Evolutionary conservation across 2,113 vertebrate species (phyloP).

Genomic region (Tragelaphus buxtoni): DNA sequence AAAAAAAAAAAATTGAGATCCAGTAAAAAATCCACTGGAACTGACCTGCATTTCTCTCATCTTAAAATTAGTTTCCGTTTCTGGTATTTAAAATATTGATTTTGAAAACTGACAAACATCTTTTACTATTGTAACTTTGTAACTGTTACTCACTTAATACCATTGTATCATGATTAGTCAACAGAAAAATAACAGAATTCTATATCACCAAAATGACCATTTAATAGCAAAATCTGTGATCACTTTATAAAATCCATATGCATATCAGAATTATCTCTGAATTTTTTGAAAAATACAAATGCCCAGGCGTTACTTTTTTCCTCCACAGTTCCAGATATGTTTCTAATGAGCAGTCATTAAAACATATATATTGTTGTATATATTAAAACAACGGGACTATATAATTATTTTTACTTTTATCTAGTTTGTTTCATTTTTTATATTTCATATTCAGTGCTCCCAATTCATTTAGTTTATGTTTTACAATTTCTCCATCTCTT

Average conservation of each 20-base stretch:
- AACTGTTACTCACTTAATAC: not conserved
- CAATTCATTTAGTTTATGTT: not conserved
- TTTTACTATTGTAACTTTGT: not conserved
- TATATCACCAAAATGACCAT: not conserved
- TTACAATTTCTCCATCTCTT: not conserved
- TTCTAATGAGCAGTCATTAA: not conserved
- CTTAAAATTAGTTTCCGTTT: not conserved
- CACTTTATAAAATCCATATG: not conserved
- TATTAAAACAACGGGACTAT: not conserved
- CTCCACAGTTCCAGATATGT: not conserved
- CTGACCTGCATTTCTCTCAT: not conserved
- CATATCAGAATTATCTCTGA: not conserved
- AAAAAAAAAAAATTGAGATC: not conserved
- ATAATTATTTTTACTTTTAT: not conserved
- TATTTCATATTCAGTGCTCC: not conserved
- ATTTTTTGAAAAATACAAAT: not conserved
- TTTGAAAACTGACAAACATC: not conserved
- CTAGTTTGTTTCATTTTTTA: not conserved
- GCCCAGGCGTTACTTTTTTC: not conserved
- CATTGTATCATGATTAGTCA: not conserved
- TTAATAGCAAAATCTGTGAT: not conserved
- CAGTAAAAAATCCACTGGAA: not conserved
- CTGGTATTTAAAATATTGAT: not conserved
- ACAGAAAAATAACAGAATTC: not conserved
- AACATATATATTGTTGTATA: not conserved